Conservation (phyloP, 2,113 vertebrate genomes). For the Phainopepla nitens region DNA sequence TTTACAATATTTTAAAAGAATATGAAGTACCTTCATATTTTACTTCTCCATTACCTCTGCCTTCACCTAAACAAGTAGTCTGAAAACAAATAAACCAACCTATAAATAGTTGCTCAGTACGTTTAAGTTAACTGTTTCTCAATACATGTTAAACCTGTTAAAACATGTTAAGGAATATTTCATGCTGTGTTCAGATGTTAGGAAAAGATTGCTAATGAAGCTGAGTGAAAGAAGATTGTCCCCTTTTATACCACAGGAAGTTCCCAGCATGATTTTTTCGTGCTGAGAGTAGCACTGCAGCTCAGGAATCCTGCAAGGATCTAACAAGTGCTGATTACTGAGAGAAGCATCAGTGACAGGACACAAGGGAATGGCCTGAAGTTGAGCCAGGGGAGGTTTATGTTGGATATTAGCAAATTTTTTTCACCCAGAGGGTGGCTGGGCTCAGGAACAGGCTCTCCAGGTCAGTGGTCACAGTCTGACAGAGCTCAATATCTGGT, state of each 20-base stretch:
- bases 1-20: neutral
- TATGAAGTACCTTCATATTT: neutral
- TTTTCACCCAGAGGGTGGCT: neutral
- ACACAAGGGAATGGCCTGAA: neutral
- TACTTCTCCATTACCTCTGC: neutral
- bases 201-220: neutral
- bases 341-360: neutral
- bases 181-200: neutral
- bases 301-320: neutral
- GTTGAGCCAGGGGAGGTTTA: neutral
- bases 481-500: neutral
- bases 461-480: neutral
- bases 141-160: fast-evolving
- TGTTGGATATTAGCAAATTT: neutral
- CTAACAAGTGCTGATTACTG: neutral
- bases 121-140: neutral
- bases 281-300: neutral
- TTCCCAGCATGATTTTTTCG: neutral
- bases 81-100: neutral
- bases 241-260: neutral
- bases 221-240: neutral
- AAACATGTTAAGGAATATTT: neutral
- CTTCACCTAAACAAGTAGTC: neutral
- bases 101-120: neutral
- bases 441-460: neutral